Conservation (phyloP, 2,888 invertebrate genomes). For the Eupithecia vulgata region DNA sequence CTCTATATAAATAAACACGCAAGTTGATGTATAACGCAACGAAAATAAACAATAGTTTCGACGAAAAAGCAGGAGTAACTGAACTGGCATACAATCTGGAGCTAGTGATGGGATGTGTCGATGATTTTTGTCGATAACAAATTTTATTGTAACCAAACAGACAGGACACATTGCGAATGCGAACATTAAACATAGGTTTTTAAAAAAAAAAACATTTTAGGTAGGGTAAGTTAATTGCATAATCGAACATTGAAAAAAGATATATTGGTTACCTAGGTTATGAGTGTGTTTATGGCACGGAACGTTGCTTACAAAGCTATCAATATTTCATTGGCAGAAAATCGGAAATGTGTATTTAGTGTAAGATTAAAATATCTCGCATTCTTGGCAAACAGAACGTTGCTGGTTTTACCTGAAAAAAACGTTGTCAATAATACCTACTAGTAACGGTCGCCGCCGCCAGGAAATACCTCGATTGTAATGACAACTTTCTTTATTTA, state of each 20-base stretch:
- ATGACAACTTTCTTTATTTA: background rate
- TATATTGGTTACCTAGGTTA: background rate
- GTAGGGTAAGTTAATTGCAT: background rate
- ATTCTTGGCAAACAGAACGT: conserved; percentile 5
- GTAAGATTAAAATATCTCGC: conserved; percentile 4
- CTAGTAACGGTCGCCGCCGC: background rate
- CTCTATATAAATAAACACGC: conserved; percentile 28
- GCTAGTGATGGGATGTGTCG: conserved; percentile 40
- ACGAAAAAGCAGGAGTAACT: conserved; percentile 58
- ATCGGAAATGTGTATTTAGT: background rate
- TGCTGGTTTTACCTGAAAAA: background rate
- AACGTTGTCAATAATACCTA: background rate
- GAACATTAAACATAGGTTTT: background rate
- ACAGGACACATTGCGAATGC: background rate
- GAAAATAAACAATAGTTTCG: conserved; percentile 65
- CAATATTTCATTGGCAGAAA: background rate
- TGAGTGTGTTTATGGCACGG: background rate
- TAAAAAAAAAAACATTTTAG: background rate
- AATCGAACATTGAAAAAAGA: background rate
- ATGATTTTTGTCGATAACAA: conserved; percentile 22
- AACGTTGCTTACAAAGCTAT: background rate
- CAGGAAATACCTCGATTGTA: background rate
- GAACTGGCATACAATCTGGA: conserved; percentile 41
- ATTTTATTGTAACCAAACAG: background rate
- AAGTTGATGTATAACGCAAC: conserved; percentile 31